A percentile compares a stretch with the other conserved stretches of the same genome.
Conservation (phyloP, 2,113 vertebrate species). For the Chaetops frenatus region DNA sequence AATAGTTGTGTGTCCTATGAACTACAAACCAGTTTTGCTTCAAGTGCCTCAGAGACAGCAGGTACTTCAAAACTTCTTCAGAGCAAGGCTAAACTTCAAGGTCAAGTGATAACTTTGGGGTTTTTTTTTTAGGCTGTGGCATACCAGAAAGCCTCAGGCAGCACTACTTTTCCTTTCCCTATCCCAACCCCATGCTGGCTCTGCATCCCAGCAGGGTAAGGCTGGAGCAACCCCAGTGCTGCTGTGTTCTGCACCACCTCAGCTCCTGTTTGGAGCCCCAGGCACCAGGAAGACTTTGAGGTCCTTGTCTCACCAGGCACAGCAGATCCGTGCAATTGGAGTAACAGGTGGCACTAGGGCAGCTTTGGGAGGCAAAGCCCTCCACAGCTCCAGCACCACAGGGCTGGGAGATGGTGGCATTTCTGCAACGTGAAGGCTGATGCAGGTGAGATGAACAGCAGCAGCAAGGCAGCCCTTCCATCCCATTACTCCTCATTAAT, state of each 20-base stretch:
- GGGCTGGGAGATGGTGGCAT: neutral
- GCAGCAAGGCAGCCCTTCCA: neutral
- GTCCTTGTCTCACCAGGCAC: neutral
- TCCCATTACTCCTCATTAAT: neutral
- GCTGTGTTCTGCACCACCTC: neutral
- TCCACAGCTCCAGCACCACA: rapidly evolving
- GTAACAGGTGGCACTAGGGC: neutral
- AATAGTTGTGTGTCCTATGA: neutral
- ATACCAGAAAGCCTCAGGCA: neutral
- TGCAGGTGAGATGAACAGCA: neutral
- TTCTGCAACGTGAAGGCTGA: rapidly evolving
- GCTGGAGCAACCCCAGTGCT: neutral
- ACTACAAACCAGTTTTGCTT: neutral
- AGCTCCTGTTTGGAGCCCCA: neutral
- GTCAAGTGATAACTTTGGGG: neutral
- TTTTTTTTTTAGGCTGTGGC: neutral
- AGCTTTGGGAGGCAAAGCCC: neutral
- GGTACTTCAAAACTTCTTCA: neutral
- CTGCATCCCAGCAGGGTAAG: neutral
- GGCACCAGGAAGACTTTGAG: neutral
- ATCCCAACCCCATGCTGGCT: neutral
- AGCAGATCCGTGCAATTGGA: neutral
- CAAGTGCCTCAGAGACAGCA: neutral
- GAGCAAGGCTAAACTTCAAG: neutral
- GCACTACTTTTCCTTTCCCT: neutral